Base-by-base conservation (phyloP, 2,797 vertebrate genomes). In the Megaceryle alcyon region DNA sequence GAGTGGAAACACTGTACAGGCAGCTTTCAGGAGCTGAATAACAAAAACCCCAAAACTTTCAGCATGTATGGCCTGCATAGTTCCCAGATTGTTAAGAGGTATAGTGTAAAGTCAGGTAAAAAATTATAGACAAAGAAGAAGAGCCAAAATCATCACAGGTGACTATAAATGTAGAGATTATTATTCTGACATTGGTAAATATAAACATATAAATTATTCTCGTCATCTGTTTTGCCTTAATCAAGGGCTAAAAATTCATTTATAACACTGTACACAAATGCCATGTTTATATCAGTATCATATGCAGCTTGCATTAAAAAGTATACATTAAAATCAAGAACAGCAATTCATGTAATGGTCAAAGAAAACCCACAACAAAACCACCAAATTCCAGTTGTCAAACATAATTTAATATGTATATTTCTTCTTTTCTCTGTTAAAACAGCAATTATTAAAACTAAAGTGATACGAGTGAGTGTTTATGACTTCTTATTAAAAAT, bases 331-430 rank as follows among this genome's bases (percentile, higher is more conserved):
- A 97, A 98, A 98, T 97, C 93, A 98, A 97, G 97, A 98, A 98
- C 98, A 99, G 98, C 98, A 99, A 99, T 98, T 98, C 98, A 97
- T 97, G 97, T 98, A 99, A 99, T 98, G 98, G 98, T 98, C 98
- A 98, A 98, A 99, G 99, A 99, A 99, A 99, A 98, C 98, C 98
- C 98, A 98, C 98, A 98, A 99, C 98, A 98, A 99, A 99, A 98
- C 98, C 98, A 98, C 98, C 97, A 98, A 99, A 98, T 98, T 98
- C 97, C 98, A 98, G 98, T 98, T 99, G 99, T 99, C 99, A 99
- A 99, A 99, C 99, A 99, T 98, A 98, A 99, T 99, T 99, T 99
- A 98, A 98, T 98, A 98, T 98, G 98, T 99, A 98, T 99, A 98
- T 98, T 98, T 98, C 97, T 97, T 96, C 84, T 83, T 73, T 77